These are phyloP conservation scores for Micrastur ruficollis DNA, from an alignment of 2,797 vertebrate species.

Conservation along the genomic window DNA sequence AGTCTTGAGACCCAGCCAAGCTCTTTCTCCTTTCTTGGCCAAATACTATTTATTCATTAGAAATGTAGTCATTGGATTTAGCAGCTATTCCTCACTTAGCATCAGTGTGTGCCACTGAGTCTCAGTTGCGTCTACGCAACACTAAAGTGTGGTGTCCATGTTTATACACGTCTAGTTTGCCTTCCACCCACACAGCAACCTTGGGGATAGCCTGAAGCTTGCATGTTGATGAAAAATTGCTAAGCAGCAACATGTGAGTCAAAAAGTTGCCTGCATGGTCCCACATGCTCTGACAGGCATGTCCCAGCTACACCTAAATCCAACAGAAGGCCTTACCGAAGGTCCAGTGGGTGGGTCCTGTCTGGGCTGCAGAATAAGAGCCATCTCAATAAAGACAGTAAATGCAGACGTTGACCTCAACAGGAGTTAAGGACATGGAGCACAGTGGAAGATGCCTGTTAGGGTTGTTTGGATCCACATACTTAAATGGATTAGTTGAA, in stretches of 20 bases:
- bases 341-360: accelerated
- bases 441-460: not conserved
- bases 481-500: not conserved
- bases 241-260: not conserved
- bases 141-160: not conserved
- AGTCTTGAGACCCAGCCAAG: not conserved
- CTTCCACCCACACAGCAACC: not conserved
- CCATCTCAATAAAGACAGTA: not conserved
- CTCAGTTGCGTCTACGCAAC: not conserved
- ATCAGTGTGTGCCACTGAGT: not conserved
- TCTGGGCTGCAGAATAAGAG: not conserved
- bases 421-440: not conserved
- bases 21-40: not conserved
- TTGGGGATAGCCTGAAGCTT: not conserved
- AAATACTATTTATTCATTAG: slow-evolving; percentile 41
- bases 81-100: not conserved
- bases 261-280: not conserved
- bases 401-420: not conserved
- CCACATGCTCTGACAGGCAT: not conserved
- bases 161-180: not conserved
- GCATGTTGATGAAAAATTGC: not conserved
- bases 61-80: not conserved
- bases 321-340: not conserved
- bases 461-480: not conserved
- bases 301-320: not conserved